A percentile compares a stretch with the other conserved stretches of the same genome.
These are phyloP conservation scores for Neosalanx taihuensis DNA, from an alignment of 2,797 vertebrate genomes.

Conservation along the genomic window DNA sequence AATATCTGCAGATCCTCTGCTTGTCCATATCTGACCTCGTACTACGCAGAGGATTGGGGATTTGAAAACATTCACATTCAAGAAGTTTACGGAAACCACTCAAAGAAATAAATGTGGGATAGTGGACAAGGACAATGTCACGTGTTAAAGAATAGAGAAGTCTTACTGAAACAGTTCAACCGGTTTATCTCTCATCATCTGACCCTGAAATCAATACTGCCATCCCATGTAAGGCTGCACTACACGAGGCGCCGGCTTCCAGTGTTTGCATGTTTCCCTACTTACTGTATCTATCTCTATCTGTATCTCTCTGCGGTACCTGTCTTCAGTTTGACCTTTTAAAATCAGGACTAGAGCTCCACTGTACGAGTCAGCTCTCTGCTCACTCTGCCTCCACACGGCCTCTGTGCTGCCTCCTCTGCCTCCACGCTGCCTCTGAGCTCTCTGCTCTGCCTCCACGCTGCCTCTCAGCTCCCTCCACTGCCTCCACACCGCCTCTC, in stretches of 20 bases:
- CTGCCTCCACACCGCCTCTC: slow-evolving; percentile 10
- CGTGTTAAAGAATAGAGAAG: neutral
- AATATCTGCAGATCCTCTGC: too few species aligned
- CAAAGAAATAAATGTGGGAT: neutral
- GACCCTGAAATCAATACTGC: neutral
- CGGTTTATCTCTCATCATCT: too few species aligned
- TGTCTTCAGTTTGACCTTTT: slow-evolving; percentile 29
- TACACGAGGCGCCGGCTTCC: neutral
- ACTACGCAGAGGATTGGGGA: too few species aligned
- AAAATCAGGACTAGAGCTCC: slow-evolving; percentile 27
- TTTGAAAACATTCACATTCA: too few species aligned
- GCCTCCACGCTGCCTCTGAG: slow-evolving; percentile 35
- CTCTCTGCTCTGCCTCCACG: slow-evolving; percentile 30
- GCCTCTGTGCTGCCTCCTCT: slow-evolving; percentile 34
- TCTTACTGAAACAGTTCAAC: too few species aligned
- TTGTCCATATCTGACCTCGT: too few species aligned
- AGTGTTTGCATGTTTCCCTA: neutral
- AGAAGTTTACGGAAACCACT: too few species aligned
- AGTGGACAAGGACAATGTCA: neutral
- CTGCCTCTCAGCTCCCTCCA: slow-evolving; percentile 22
- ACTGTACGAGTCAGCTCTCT: slow-evolving; percentile 16
- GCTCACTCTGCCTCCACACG: slow-evolving; percentile 9
- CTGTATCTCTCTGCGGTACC: slow-evolving; percentile 24
- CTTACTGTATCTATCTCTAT: neutral
- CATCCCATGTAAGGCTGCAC: neutral